Evolutionary conservation across 2,888 invertebrate genomes (phyloP), one percentile per base, ranked within the genome.

Genomic region (Macrosoma leucophasiata): DNA sequence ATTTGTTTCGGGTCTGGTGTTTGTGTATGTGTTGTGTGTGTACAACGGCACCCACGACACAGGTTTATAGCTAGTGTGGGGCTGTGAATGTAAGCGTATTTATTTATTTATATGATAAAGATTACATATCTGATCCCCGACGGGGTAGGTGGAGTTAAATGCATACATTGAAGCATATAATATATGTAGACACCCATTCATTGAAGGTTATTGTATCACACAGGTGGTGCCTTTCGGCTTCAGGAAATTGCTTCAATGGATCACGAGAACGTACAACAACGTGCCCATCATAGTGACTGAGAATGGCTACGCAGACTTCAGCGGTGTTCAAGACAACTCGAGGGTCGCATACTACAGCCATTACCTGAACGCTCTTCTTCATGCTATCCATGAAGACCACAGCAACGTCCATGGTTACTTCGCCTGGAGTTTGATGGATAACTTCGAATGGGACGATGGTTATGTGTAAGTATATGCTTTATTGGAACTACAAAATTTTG

Each of bases 381-480:
- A 84, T 41, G 77, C 84, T 2, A 65, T 90, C 2, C 68, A 84
- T 21, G 85, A 87, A 46, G 89, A 90, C 62, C 84, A 85, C 2
- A 88, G 87, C 47, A 88, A 89, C 47, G 86, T 91, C 2, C 71
- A 74, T 12, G 92, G 91, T 0, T 95, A 94, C 68, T 88, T 91
- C 36, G 89, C 90, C 4, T 94, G 94, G 93, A 91, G 91, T 56
- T 70, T 95, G 27, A 89, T 94, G 88, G 94, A 95, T 61, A 92
- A 92, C 61, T 92, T 91, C 63, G 94, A 95, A 70, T 95, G 94
- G 94, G 86, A 87, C 36, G 86, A 86, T 34, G 94, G 94, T 31
- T 95, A 89, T 67, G 87, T 87, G 87, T 90, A 84, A 88, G 88
- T 86, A 50, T 27, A 29, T 32, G 10, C 3, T 12, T 7, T 13